A percentile compares a stretch with the other conserved stretches of the same genome.
Conservation (phyloP, 2,797 vertebrate species). For the Dicrostonyx torquatus region DNA sequence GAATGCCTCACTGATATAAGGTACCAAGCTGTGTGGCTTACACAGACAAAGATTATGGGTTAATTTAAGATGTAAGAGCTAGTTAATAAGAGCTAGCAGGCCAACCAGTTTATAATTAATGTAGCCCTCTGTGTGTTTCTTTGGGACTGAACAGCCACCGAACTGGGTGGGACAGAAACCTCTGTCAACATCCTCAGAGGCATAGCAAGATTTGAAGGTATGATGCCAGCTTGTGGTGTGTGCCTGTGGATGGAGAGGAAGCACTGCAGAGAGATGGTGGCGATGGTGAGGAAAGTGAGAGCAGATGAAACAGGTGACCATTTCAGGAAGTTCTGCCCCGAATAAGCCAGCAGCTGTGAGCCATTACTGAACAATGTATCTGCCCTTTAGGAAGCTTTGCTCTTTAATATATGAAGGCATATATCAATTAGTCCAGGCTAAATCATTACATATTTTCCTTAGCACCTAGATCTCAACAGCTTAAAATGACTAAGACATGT, state of each 20-base stretch:
- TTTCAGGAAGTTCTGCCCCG: background rate
- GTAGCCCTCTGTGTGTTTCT: too few relatives aligned
- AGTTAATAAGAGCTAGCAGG: too few relatives aligned
- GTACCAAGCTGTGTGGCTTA: too few relatives aligned
- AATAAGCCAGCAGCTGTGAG: background rate
- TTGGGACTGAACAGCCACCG: rapidly evolving
- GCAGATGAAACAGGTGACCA: background rate
- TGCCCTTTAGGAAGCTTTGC: constrained; percentile 20
- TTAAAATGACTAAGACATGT: constrained; percentile 34
- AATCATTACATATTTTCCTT: background rate
- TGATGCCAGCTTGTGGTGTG: background rate
- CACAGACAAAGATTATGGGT: too few relatives aligned
- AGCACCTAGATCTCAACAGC: background rate
- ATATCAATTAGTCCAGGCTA: background rate
- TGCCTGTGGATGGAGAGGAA: background rate
- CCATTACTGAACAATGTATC: background rate
- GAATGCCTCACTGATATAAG: too few relatives aligned
- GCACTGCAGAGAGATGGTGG: background rate
- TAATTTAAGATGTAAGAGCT: too few relatives aligned
- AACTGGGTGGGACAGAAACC: too few relatives aligned
- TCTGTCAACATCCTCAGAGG: background rate
- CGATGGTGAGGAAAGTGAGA: background rate
- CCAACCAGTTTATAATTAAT: too few relatives aligned
- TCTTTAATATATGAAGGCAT: background rate
- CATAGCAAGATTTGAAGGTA: background rate